A percentile compares a stretch with the other conserved stretches of the same genome.
Conservation (phyloP, 2,113 vertebrate genomes). For the Pycnonotus jocosus region DNA sequence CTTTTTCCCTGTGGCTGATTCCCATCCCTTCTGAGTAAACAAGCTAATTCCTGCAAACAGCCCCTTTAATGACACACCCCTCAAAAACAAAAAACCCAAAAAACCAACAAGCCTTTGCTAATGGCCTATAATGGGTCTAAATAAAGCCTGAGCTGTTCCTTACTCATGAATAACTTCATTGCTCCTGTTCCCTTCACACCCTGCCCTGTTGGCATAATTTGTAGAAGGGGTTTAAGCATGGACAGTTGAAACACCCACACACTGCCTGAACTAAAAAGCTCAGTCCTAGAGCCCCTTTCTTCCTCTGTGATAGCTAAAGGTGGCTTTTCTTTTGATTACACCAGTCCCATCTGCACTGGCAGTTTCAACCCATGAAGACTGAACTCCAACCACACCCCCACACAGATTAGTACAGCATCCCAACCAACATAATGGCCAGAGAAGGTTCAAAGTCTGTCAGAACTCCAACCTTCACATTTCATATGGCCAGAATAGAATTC, state of each 20-base stretch:
- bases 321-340: neutral
- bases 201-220: slow-evolving; percentile 8
- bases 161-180: slow-evolving; percentile 41
- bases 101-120: neutral
- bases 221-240: slow-evolving; percentile 16
- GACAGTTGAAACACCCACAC: slow-evolving; percentile 16
- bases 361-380: neutral
- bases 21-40: neutral
- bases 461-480: neutral
- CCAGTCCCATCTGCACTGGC: neutral
- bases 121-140: slow-evolving; percentile 6
- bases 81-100: neutral
- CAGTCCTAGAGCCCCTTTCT: neutral
- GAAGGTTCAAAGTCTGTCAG: neutral
- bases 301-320: neutral
- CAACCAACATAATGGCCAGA: neutral
- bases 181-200: slow-evolving; percentile 17
- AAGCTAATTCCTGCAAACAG: neutral
- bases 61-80: neutral
- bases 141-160: slow-evolving; percentile 38
- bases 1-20: neutral
- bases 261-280: slow-evolving; percentile 8
- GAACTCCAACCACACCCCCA: neutral
- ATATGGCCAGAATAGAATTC: neutral
- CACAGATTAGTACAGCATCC: neutral